Evolutionary conservation across 1,140 invertebrate species (phyloP).

Genomic region (Manduca sexta): DNA sequence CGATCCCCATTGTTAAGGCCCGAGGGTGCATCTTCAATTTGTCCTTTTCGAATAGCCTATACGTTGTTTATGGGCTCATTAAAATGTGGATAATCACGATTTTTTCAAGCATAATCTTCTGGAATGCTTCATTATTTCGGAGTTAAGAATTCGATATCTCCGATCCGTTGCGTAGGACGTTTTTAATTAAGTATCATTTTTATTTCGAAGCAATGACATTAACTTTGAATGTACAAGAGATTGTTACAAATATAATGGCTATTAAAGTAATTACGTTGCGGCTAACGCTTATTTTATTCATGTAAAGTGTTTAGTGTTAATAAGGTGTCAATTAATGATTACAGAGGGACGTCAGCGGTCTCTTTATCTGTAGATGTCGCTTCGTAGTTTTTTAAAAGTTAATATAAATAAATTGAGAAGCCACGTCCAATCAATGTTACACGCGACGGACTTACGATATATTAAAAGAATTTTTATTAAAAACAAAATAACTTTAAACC

Average conservation of each 20-base stretch:
- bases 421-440: too few species aligned
- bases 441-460: too few species aligned
- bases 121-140: too few species aligned
- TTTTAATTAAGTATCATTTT: slow-evolving; percentile 52
- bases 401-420: too few species aligned
- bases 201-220: slow-evolving; percentile 34
- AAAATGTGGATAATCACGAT: slow-evolving; percentile 55
- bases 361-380: background rate
- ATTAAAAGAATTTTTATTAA: too few species aligned
- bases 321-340: slow-evolving; percentile 4
- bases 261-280: slow-evolving; percentile 13
- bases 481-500: too few species aligned
- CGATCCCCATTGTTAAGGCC: slow-evolving; percentile 45
- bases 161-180: slow-evolving; percentile 36
- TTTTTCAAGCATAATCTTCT: slow-evolving; percentile 22
- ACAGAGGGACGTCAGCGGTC: background rate
- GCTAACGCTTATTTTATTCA: slow-evolving; percentile 12
- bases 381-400: too few species aligned
- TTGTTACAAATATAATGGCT: slow-evolving; percentile 22
- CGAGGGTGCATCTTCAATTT: slow-evolving; percentile 61
- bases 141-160: background rate
- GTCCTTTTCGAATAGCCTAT: slow-evolving; percentile 48
- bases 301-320: slow-evolving; percentile 11
- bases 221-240: slow-evolving; percentile 20
- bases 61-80: slow-evolving; percentile 63